Evolutionary conservation across 2,113 vertebrate species (phyloP), one percentile per base, ranked within the genome.

Genomic region (Dicentrarchus labrax): DNA sequence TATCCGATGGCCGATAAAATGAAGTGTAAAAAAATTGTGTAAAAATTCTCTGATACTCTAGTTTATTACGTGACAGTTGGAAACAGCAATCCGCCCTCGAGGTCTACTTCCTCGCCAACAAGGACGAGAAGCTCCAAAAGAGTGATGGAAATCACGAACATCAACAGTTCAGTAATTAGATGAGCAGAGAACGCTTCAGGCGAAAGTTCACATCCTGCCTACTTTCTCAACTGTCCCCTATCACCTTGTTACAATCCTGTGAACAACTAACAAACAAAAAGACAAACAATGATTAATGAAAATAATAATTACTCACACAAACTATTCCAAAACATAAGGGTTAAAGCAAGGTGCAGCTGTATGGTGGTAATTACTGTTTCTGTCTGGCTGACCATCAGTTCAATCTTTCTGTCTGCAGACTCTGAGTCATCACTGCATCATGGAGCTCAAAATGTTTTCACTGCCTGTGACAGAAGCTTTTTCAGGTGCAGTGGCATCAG

Each of bases 341-440:
- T 30, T 15, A 50, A 72, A 76, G 41, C 12, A 6, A 10, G 30
- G 21, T 2, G 4, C 16, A 38, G 19, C n/a, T 66, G 39, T 67
- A 4, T n/a, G 21, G 13, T 13, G 30, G 45, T 30, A 30, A 3
- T 67, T 16, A 47, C 45, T 47, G 45, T 54, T 78, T 54, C 22
- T 51, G 17, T 57, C 57, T 66, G 45, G 51, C 43, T 66, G 60
- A 80, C 71, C 50, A 77, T 68, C 45, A 82, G 38, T 48, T 65
- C 38, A 24, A 56, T 5, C 7, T 56, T 24, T 82, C 21, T 61
- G 51, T 60, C 54, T 71, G 59, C 64, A 82, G 74, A 59, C 77
- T 74, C 66, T 89, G 89, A 90, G 68, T 91, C 91, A 86, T 77
- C 72, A 6, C 65, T 78, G 79, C 78, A 56, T 85, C 78, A 66